A percentile compares a stretch with the other conserved stretches of the same genome.
Conservation (phyloP, 2,113 vertebrate genomes). For the Spheniscus mendiculus region DNA sequence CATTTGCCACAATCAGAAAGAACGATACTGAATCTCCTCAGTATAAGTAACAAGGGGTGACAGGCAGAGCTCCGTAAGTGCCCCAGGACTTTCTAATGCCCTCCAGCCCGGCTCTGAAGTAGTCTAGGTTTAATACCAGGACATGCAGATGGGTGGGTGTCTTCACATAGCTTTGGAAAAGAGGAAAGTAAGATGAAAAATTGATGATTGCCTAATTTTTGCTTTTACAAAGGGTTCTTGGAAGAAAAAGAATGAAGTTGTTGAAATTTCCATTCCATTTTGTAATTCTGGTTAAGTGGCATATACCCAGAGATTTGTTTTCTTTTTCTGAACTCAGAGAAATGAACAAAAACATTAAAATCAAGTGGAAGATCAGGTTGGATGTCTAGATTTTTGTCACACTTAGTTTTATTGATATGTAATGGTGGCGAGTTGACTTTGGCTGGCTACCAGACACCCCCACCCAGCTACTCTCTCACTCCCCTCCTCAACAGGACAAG, state of each 20-base stretch:
- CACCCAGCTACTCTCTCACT: accelerated
- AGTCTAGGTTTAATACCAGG: background rate
- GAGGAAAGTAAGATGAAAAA: background rate
- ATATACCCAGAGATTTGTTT: background rate
- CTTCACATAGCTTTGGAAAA: background rate
- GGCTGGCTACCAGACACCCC: accelerated
- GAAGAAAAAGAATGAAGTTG: background rate
- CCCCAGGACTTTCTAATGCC: background rate
- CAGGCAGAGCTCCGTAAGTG: accelerated
- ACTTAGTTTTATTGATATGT: background rate
- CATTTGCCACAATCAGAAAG: background rate
- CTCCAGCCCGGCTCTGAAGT: background rate
- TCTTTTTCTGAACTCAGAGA: background rate
- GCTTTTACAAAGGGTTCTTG: background rate
- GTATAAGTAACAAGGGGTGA: background rate
- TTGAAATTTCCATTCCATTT: background rate
- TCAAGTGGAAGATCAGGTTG: background rate
- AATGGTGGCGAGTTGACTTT: background rate
- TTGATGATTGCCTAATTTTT: background rate
- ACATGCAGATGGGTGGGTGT: accelerated
- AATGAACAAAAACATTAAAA: background rate
- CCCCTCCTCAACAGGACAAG: accelerated
- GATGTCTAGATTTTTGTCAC: background rate
- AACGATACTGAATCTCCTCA: background rate
- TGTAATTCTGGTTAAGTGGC: background rate